Conservation (phyloP, 2,888 invertebrate genomes). For the Drosophila incognita region DNA sequence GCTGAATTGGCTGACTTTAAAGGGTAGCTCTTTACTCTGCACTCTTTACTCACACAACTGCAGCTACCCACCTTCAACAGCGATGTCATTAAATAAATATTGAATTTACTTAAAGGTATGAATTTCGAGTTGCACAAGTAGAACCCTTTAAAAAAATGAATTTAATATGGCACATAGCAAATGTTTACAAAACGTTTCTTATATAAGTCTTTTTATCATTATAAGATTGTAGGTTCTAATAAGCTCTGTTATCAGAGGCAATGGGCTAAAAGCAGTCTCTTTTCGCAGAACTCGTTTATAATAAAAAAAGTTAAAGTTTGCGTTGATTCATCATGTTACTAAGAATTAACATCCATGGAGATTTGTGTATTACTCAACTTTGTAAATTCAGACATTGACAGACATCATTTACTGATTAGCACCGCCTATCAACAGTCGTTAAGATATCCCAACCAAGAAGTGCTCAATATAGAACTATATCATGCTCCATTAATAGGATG, state of each 20-base stretch:
- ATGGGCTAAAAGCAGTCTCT: background rate
- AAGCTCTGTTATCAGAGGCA: background rate
- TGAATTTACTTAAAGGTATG: background rate
- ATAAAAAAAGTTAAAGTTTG: background rate
- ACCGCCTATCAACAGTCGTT: constrained; percentile 47
- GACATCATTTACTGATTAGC: constrained; percentile 11
- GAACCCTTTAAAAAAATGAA: background rate
- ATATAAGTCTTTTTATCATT: background rate
- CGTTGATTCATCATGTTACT: background rate
- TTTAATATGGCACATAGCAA: background rate
- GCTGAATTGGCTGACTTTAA: background rate
- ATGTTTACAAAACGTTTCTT: background rate
- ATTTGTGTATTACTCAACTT: constrained; percentile 1
- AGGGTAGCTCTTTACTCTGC: background rate
- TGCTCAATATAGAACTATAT: constrained; percentile 7
- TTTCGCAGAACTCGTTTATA: background rate
- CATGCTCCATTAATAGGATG: constrained; percentile 60
- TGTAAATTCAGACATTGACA: constrained; percentile 6
- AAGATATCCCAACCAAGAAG: constrained; percentile 33
- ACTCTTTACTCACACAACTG: background rate
- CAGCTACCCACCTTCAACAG: background rate
- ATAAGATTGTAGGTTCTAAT: background rate
- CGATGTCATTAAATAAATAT: constrained; percentile 5
- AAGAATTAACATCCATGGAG: background rate
- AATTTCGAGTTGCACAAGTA: background rate